phyloP scores from a whole-genome alignment of 30 jellyfish, hydroid and myxozoan genomes.

The Hydractinia symbiolongicarpus region DNA sequence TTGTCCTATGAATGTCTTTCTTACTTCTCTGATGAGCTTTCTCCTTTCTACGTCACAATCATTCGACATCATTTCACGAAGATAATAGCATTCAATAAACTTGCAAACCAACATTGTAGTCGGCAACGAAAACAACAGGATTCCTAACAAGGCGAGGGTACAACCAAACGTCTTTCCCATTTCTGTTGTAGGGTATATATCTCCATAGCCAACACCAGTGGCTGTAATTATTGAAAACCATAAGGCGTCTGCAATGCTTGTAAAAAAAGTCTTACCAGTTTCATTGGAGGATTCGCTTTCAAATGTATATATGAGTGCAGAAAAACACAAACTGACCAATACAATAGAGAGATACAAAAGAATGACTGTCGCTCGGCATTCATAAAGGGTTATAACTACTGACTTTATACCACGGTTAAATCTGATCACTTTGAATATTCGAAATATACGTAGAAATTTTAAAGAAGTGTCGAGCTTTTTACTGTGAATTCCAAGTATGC shows the following conservation, averaged over 20 bases:
- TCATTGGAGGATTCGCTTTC: slow-evolving; percentile 17
- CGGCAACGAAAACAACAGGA: slow-evolving; percentile 75
- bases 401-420: slow-evolving; percentile 56
- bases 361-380: slow-evolving; percentile 46
- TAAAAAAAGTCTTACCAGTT: slow-evolving; percentile 11
- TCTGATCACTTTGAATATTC: slow-evolving; percentile 58
- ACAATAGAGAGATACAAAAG: slow-evolving; percentile 39
- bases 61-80: slow-evolving; percentile 32
- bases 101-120: slow-evolving; percentile 72
- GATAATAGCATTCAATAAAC: slow-evolving; percentile 67
- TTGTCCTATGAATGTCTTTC: slow-evolving; percentile 39
- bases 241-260: slow-evolving; percentile 63
- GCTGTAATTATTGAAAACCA: slow-evolving; percentile 76
- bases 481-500: no score
- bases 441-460: slow-evolving; percentile 33
- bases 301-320: slow-evolving; percentile 48
- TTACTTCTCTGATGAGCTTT: slow-evolving; percentile 60
- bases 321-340: slow-evolving; percentile 50
- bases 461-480: neutral
- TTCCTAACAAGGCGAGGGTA: slow-evolving; percentile 55
- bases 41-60: slow-evolving; percentile 43
- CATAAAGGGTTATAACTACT: slow-evolving; percentile 47
- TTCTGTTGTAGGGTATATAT: slow-evolving; percentile 60
- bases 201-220: slow-evolving; percentile 93
- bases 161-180: slow-evolving; percentile 66